Conservation (phyloP, 2,888 invertebrate species). For the Clitarchus hookeri region DNA sequence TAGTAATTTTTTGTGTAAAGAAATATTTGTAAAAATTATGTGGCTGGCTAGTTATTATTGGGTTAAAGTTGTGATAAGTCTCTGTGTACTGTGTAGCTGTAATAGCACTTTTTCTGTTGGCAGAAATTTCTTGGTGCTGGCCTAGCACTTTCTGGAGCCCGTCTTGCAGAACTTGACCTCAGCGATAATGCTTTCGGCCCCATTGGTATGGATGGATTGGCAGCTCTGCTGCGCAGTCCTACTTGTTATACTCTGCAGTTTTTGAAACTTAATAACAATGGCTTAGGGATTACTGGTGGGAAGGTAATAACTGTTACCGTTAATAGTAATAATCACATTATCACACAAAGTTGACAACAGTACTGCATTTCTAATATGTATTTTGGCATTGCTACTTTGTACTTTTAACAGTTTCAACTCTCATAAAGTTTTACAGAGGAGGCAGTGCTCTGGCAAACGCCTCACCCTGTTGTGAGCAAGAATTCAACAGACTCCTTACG, state of each 20-base stretch:
- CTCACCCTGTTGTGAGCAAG: too few relatives aligned
- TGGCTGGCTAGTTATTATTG: neutral
- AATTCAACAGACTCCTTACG: too few relatives aligned
- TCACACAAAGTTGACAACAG: too few relatives aligned
- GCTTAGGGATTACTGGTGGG: conserved; percentile 89
- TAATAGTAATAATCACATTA: too few relatives aligned
- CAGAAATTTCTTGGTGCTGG: conserved; percentile 76
- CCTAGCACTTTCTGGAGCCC: conserved; percentile 77
- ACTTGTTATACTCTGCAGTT: conserved; percentile 83
- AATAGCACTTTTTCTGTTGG: conserved; percentile 39
- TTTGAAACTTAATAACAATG: conserved; percentile 91
- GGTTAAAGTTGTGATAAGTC: neutral
- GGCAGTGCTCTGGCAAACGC: too few relatives aligned
- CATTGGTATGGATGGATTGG: conserved; percentile 87
- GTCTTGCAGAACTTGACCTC: conserved; percentile 83
- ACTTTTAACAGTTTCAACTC: too few relatives aligned
- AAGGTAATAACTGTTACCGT: conserved; percentile 52
- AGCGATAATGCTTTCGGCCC: conserved; percentile 98
- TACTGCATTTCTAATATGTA: too few relatives aligned
- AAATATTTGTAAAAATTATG: too few relatives aligned
- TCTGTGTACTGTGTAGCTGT: neutral
- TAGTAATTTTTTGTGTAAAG: too few relatives aligned
- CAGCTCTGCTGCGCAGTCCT: conserved; percentile 78
- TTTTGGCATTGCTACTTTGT: too few relatives aligned
- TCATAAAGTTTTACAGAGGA: too few relatives aligned